A percentile compares a stretch with the other conserved stretches of the same genome.
Evolutionary conservation across 2,797 vertebrate species (phyloP).

Genomic region (Jordanella pulchra): DNA sequence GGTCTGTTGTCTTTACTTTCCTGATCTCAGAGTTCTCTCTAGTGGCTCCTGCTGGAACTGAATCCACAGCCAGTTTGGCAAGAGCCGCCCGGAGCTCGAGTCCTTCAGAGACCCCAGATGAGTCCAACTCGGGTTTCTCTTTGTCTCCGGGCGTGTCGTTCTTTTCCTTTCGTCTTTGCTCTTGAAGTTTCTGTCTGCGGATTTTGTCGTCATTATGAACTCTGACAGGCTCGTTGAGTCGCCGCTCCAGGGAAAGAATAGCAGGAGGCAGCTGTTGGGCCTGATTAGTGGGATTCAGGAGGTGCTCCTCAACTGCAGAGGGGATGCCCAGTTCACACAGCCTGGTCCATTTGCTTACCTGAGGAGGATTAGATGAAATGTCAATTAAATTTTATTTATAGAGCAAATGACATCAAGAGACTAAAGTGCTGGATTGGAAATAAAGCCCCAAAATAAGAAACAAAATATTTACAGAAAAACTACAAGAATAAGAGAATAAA

Average conservation of each 20-base stretch:
- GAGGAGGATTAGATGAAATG: background rate
- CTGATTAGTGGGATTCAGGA: slow-evolving; percentile 69
- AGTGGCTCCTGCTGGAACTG: slow-evolving; percentile 64
- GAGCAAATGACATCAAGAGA: no score
- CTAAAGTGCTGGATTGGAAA: no score
- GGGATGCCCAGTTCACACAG: slow-evolving; percentile 95
- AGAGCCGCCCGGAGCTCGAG: slow-evolving; percentile 87
- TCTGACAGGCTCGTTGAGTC: slow-evolving; percentile 90
- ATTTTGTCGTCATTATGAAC: slow-evolving; percentile 98
- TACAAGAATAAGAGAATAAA: no score
- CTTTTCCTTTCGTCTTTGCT: slow-evolving; percentile 71
- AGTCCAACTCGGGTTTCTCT: background rate
- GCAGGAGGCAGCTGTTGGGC: slow-evolving; percentile 77
- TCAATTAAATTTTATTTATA: no score
- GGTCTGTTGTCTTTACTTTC: slow-evolving; percentile 86
- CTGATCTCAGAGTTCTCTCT: slow-evolving; percentile 88
- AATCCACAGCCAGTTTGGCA: slow-evolving; percentile 82
- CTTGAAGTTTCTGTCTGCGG: slow-evolving; percentile 90
- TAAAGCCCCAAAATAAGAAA: no score
- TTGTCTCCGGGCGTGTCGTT: background rate
- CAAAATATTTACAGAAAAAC: no score
- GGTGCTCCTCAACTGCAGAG: slow-evolving; percentile 86
- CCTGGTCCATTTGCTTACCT: slow-evolving; percentile 98
- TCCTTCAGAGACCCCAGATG: slow-evolving; percentile 29
- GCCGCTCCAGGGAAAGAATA: slow-evolving; percentile 86